phyloP scores from a whole-genome alignment of 2,888 invertebrate genomes.

The Odontocolon sp. region DNA sequence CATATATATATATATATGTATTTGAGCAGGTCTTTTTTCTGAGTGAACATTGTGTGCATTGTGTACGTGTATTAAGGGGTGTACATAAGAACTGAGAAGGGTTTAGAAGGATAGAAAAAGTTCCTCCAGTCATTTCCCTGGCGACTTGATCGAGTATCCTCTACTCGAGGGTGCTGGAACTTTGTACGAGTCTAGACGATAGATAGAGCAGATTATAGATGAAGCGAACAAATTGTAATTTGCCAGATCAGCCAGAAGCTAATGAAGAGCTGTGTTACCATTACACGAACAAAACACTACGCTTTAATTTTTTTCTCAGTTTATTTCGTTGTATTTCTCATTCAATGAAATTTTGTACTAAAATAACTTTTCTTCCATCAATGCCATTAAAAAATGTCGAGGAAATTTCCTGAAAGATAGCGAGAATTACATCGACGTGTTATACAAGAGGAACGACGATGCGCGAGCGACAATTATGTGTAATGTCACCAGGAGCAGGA shows the following conservation, averaged over 20 bases:
- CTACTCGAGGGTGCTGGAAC: slow-evolving; percentile 37
- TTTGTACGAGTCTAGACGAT: slow-evolving; percentile 47
- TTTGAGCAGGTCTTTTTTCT: slow-evolving; percentile 18
- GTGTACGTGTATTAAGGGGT: slow-evolving; percentile 22
- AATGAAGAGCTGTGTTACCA: not conserved
- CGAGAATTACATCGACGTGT: not conserved
- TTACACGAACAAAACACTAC: not conserved
- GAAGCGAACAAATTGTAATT: slow-evolving; percentile 8
- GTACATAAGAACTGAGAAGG: slow-evolving; percentile 12
- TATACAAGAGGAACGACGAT: slow-evolving; percentile 32
- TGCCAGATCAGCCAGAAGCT: slow-evolving; percentile 21
- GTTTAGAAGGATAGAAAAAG: slow-evolving; percentile 14
- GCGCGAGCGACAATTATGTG: not conserved
- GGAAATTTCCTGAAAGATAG: not conserved
- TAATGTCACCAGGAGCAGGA: slow-evolving; percentile 27
- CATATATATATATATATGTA: slow-evolving; percentile 21
- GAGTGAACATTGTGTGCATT: slow-evolving; percentile 29
- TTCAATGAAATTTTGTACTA: not conserved
- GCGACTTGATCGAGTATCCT: slow-evolving; percentile 50
- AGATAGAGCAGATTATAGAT: not conserved
- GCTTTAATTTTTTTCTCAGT: not conserved
- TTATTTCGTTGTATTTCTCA: not conserved
- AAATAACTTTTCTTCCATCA: no score
- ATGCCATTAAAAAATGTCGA: not conserved
- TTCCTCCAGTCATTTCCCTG: slow-evolving; percentile 34